Percentiles rank a stretch among this genome's conserved stretches.
Evolutionary conservation across 2,888 invertebrate genomes (phyloP).

Genomic region (Graphium colonna): DNA sequence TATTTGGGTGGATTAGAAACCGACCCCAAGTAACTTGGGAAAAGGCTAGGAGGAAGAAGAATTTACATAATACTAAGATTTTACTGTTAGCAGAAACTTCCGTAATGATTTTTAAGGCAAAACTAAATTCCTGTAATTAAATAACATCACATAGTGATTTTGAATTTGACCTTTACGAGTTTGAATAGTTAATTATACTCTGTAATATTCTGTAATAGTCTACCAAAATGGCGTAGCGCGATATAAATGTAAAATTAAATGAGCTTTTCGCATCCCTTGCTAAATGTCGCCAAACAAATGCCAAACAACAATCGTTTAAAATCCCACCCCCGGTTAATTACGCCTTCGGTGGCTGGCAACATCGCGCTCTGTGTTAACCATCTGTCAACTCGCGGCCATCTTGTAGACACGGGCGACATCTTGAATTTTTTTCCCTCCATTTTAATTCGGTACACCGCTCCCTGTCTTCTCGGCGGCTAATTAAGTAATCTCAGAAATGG

Average conservation of each 20-base stretch:
- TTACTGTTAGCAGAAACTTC: too few species aligned
- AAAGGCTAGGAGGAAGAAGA: too few species aligned
- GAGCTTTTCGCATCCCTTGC: slow-evolving; percentile 6
- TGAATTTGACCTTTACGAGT: too few species aligned
- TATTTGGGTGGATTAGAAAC: too few species aligned
- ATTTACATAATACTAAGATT: too few species aligned
- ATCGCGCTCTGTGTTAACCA: slow-evolving; percentile 68
- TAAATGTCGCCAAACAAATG: neutral
- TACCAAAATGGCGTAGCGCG: too few species aligned
- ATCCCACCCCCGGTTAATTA: slow-evolving; percentile 46
- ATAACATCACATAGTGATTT: too few species aligned
- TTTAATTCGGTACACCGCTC: slow-evolving; percentile 39
- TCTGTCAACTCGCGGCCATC: slow-evolving; percentile 62
- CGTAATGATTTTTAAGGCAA: too few species aligned
- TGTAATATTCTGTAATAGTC: too few species aligned
- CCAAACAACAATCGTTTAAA: slow-evolving; percentile 32
- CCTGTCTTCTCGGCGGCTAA: slow-evolving; percentile 37
- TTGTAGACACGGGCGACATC: slow-evolving; percentile 33
- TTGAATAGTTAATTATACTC: too few species aligned
- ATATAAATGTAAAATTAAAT: slow-evolving; percentile 7
- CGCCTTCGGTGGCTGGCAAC: slow-evolving; percentile 51
- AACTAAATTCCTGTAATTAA: too few species aligned
- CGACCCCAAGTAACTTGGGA: too few species aligned
- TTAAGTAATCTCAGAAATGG: slow-evolving; percentile 40
- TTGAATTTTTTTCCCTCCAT: slow-evolving; percentile 43